Evolutionary conservation across 1,140 invertebrate genomes (phyloP).

Genomic region (Mamestra configurata): DNA sequence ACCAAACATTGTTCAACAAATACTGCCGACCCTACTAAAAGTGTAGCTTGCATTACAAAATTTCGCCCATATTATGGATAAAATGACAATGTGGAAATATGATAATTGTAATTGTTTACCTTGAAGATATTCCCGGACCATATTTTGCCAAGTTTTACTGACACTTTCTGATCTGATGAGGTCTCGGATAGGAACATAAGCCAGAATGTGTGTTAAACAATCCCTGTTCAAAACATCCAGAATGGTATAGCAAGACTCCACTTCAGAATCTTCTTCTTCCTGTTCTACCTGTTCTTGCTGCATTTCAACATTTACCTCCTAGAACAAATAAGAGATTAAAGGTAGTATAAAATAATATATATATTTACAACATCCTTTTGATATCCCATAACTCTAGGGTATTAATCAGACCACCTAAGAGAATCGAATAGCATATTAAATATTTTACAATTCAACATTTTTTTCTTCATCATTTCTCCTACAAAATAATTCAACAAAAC

Average conservation of each 20-base stretch:
- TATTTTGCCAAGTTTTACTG: slow-evolving; percentile 78
- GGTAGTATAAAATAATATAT: background rate
- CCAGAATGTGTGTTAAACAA: slow-evolving; percentile 75
- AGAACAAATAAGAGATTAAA: background rate
- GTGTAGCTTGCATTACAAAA: background rate
- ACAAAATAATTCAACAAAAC: no score
- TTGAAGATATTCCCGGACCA: slow-evolving; percentile 76
- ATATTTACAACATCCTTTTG: no score
- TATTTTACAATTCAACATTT: no score
- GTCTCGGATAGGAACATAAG: slow-evolving; percentile 76
- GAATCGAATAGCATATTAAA: no score
- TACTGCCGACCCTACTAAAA: no score
- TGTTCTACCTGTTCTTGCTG: no score
- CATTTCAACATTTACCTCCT: background rate
- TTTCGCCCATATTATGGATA: background rate
- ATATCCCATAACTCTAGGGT: no score
- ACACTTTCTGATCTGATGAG: slow-evolving; percentile 79
- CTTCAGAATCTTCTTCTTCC: background rate
- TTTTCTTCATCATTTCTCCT: no score
- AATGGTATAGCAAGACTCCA: slow-evolving; percentile 54
- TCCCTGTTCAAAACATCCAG: slow-evolving; percentile 81
- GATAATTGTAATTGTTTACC: slow-evolving; percentile 62
- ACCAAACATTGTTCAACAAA: no score
- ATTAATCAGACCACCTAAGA: no score
- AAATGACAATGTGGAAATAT: slow-evolving; percentile 5